Conservation (phyloP, 2,113 vertebrate genomes). For the Ascaphus truei region DNA sequence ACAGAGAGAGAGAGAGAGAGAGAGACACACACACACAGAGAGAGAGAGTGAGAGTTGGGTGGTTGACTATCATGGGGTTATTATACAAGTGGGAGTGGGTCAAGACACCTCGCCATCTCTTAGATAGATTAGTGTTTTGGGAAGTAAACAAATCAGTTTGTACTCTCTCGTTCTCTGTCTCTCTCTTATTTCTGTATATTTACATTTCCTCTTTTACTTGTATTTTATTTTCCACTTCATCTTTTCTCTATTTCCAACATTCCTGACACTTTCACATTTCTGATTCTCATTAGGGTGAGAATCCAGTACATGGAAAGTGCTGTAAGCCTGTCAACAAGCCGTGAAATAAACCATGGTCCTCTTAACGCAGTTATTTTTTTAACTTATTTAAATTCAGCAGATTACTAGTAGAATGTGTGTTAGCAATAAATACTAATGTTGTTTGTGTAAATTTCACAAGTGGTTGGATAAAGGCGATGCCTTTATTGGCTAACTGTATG, state of each 20-base stretch:
- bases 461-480: neutral
- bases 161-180: no score
- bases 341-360: neutral
- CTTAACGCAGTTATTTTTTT: neutral
- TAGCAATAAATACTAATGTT: conserved; percentile 7
- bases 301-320: neutral
- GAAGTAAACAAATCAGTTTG: no score
- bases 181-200: neutral
- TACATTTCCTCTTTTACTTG: neutral
- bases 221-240: neutral
- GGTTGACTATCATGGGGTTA: no score
- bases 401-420: conserved; percentile 13
- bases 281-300: neutral
- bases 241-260: neutral
- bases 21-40: no score
- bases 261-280: neutral
- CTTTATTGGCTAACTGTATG: conserved; percentile 25
- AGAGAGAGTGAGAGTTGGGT: no score
- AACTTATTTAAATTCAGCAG: neutral
- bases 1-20: no score
- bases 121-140: no score
- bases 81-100: no score
- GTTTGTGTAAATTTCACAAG: neutral
- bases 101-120: no score
- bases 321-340: neutral